Percentiles rank a stretch among this genome's conserved stretches.
Evolutionary conservation across 2,113 vertebrate genomes (phyloP).

Genomic region (Actenoides hombroni): DNA sequence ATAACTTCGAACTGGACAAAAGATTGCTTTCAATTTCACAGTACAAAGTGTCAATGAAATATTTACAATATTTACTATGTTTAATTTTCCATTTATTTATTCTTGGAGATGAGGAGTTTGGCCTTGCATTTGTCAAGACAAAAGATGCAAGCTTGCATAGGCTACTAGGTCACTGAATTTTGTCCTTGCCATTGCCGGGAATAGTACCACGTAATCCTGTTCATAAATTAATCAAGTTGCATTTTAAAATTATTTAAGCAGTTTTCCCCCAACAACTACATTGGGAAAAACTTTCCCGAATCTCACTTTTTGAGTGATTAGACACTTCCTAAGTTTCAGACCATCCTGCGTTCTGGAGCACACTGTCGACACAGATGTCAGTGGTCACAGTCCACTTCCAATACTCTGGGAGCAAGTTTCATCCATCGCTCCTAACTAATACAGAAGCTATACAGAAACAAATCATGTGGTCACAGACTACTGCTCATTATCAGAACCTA

Average conservation of each 20-base stretch:
- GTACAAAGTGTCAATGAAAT: conserved; percentile 23
- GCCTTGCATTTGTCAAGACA: neutral
- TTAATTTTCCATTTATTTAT: conserved; percentile 48
- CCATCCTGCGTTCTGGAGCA: neutral
- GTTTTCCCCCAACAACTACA: neutral
- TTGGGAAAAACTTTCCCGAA: neutral
- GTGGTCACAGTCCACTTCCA: neutral
- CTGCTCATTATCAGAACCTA: neutral
- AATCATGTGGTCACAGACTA: neutral
- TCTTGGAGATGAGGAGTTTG: neutral
- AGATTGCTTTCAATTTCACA: conserved; percentile 26
- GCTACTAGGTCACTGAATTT: neutral
- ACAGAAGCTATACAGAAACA: neutral
- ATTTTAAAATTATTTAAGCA: neutral
- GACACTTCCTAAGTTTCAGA: neutral
- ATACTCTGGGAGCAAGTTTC: neutral
- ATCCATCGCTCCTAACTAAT: neutral
- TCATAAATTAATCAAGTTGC: neutral
- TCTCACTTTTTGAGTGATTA: neutral
- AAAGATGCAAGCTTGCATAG: neutral
- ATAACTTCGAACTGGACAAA: neutral
- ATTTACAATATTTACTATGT: conserved; percentile 35
- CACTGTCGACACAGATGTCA: neutral
- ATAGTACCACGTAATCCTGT: fast-evolving
- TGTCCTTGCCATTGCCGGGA: neutral